Base-by-base conservation (phyloP, 2,888 invertebrate species). In the Laothoe populi region DNA sequence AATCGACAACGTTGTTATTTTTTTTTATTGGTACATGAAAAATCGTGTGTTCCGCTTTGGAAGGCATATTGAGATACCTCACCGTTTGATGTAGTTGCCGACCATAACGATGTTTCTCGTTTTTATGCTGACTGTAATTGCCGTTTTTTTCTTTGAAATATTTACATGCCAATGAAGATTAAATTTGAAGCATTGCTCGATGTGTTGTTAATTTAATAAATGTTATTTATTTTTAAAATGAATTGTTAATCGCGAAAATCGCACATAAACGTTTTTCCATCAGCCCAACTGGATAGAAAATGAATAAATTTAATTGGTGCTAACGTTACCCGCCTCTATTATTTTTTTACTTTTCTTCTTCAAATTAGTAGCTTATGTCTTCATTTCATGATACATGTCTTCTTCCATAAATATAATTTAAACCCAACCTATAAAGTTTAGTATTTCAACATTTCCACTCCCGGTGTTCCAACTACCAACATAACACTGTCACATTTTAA, bases 1-100 rank as follows among this genome's bases (percentile, higher is more conserved):
- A 13, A 62, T 68, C 63, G 66, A 71, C 72, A 70, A 63, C 63
- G 64, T 61, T 63, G 64, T 67, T 70, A 65, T 70, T 69, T 66
- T 67, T 70, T 67, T 67, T 63, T 68, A 63, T 26, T 64, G 57
- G 11, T 66, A 64, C 60, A 61, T 70, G 65, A 73, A 65, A 74
- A 70, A 70, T 74, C 64, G 62, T 60, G 38, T 45, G 64, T 49
- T 60, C 63, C 61, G 38, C 24, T 61, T 64, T 46, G 63, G 62
- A 60, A 64, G 62, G 63, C 59, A 68, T 63, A 69, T 66, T 64
- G 67, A 53, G 53, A 53, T 53, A 35, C 31, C 19, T 53, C 26
- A 4, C 35, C 35, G 19, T 53, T 66, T 40, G 21, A 57, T 63
- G 35, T 35, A 42, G 23, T 19, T 26, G 38, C 35, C 31, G 35